Conservation (phyloP, 2,113 vertebrate species). For the Tachycineta bicolor region DNA sequence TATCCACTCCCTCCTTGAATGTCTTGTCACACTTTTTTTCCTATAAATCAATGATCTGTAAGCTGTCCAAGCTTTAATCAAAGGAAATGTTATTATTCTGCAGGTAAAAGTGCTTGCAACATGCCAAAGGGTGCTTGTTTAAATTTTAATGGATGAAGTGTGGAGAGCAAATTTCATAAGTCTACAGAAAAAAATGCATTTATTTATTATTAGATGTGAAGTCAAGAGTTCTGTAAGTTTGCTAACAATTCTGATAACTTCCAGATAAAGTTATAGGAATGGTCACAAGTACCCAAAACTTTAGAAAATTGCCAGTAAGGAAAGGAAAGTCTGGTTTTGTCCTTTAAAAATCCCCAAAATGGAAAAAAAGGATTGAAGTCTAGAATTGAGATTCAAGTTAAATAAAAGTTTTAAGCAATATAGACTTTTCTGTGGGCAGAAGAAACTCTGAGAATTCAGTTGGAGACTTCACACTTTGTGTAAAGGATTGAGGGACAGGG, state of each 20-base stretch:
- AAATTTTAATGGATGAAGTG: background rate
- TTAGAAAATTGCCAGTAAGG: background rate
- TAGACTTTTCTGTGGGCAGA: background rate
- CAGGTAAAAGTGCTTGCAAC: background rate
- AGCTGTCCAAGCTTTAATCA: background rate
- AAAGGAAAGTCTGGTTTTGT: background rate
- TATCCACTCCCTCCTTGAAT: background rate
- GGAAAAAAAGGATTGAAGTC: background rate
- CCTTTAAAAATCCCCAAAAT: background rate
- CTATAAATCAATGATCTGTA: slow-evolving; percentile 5
- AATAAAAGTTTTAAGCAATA: background rate
- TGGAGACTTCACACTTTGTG: background rate
- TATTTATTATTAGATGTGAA: background rate
- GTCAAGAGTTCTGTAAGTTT: background rate
- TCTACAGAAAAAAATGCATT: background rate
- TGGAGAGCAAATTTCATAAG: background rate
- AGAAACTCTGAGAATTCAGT: background rate
- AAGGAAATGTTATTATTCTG: background rate
- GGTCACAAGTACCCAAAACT: background rate
- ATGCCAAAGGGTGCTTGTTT: background rate
- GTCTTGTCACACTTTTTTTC: background rate
- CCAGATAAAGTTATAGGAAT: background rate
- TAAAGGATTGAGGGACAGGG: background rate
- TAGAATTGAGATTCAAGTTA: background rate
- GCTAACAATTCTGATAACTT: background rate